A percentile compares a stretch with the other conserved stretches of the same genome.
These are phyloP conservation scores for Drosophila pseudotalamancana DNA, from an alignment of 2,888 invertebrate species.

Conservation along the genomic window DNA sequence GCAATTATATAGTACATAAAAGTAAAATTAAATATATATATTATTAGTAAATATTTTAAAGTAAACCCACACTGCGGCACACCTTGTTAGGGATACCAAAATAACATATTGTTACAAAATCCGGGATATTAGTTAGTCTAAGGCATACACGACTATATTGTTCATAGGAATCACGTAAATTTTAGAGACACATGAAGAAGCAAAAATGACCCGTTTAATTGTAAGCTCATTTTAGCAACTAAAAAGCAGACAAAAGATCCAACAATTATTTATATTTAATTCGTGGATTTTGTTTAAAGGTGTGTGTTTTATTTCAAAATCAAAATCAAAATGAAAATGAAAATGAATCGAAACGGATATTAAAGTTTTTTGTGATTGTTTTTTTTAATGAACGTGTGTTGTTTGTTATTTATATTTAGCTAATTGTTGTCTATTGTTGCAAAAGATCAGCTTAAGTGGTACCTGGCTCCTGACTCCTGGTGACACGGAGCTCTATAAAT, in stretches of 20 bases:
- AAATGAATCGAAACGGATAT: conserved; percentile 1
- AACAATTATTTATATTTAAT: conserved; percentile 2
- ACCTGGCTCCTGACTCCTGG: conserved; percentile 1
- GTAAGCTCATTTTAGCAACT: conserved; percentile 58
- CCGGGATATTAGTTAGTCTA: conserved; percentile 28
- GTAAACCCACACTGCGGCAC: conserved; percentile 54
- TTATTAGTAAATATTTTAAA: conserved; percentile 49
- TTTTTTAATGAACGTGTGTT: conserved; percentile 47
- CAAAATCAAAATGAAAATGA: no score
- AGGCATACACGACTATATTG: conserved; percentile 46
- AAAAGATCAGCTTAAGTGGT: conserved; percentile 18
- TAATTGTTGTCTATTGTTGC: conserved; percentile 34
- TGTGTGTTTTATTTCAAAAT: conserved; percentile 14
- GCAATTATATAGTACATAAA: conserved; percentile 69
- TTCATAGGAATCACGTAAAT: conserved; percentile 44
- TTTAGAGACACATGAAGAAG: conserved; percentile 30
- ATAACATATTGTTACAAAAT: conserved; percentile 24
- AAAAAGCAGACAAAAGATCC: conserved; percentile 21
- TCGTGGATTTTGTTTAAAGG: conserved; percentile 10
- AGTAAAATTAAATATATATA: conserved; percentile 37
- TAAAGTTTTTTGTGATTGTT: conserved; percentile 32
- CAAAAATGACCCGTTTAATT: conserved; percentile 30
- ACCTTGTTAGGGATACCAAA: conserved; percentile 29
- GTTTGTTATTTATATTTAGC: conserved; percentile 53
- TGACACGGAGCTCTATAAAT: conserved; percentile 5